Conservation (phyloP, 1,140 invertebrate species). For the Procambarus clarkii region DNA sequence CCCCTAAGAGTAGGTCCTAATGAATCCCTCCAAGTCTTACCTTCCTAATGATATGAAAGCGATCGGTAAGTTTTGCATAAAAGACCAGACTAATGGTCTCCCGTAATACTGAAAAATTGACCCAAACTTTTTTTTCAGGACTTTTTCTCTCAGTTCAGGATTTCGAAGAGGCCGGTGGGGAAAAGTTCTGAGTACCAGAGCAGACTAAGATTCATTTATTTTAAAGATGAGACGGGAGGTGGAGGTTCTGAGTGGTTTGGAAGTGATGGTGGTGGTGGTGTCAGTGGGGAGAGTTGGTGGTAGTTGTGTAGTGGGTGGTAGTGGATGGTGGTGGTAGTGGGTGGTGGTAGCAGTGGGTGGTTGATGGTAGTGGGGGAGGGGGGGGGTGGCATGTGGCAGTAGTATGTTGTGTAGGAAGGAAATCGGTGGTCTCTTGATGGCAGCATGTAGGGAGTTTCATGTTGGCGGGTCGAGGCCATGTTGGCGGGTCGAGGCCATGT, state of each 20-base stretch:
- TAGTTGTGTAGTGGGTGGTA: not conserved
- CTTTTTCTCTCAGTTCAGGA: constrained; percentile 1
- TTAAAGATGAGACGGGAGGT: not conserved
- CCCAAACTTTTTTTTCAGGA: constrained; percentile 34
- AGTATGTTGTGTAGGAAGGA: too few relatives aligned
- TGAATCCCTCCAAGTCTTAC: constrained; percentile 59
- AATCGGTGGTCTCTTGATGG: too few relatives aligned
- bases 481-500: too few relatives aligned
- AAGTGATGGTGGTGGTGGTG: not conserved
- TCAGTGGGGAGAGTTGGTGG: not conserved
- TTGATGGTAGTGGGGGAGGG: too few relatives aligned
- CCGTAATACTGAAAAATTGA: constrained; percentile 58
- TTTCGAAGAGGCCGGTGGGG: not conserved
- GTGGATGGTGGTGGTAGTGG: not conserved
- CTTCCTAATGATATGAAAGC: constrained; percentile 64
- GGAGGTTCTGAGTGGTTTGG: too few relatives aligned
- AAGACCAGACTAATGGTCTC: constrained; percentile 50
- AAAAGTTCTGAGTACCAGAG: constrained; percentile 19
- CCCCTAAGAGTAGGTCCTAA: constrained; percentile 20
- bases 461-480: too few relatives aligned
- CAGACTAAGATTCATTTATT: not conserved
- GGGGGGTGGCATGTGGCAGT: too few relatives aligned
- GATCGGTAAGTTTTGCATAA: constrained; percentile 57
- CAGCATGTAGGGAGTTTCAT: too few relatives aligned
- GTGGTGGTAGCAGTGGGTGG: not conserved